Percentiles rank a stretch among this genome's conserved stretches.
Conservation (phyloP, 2,797 vertebrate genomes). For the Mormyrops boulengeri region DNA sequence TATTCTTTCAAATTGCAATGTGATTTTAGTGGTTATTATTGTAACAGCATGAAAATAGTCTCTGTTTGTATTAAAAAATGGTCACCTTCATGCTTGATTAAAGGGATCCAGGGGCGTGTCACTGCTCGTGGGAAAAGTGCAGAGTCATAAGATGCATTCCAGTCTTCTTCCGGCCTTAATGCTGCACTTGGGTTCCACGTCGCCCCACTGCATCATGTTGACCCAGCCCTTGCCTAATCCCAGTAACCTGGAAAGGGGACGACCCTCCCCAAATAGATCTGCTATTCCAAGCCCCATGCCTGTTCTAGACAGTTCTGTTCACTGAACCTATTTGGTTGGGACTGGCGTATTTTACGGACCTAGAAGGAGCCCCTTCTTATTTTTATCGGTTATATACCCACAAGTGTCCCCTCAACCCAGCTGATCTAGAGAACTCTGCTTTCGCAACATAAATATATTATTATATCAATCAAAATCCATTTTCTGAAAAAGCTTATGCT, state of each 20-base stretch:
- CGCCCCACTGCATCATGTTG: not conserved
- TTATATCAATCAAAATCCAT: not conserved
- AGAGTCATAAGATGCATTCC: not conserved
- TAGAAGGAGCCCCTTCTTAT: not conserved
- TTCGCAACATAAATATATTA: not conserved
- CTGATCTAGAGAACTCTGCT: not conserved
- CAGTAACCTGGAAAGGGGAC: not conserved
- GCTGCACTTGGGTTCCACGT: not conserved
- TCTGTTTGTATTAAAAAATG: conserved; percentile 10
- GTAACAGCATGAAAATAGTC: conserved; percentile 15
- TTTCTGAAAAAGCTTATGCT: not conserved
- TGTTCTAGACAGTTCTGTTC: not conserved
- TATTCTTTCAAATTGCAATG: conserved; percentile 22
- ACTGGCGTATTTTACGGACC: not conserved
- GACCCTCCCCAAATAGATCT: not conserved
- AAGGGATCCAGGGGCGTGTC: not conserved
- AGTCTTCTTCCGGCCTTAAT: not conserved
- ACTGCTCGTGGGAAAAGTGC: not conserved
- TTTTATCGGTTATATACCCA: not conserved
- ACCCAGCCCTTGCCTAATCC: not conserved
- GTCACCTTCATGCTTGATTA: conserved; percentile 13
- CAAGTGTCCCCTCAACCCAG: not conserved
- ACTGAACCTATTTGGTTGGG: not conserved
- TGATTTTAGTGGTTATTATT: conserved; percentile 22
- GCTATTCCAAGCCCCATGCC: not conserved